Evolutionary conservation across 2,888 invertebrate genomes (phyloP).

Genomic region (Acleris cristana): DNA sequence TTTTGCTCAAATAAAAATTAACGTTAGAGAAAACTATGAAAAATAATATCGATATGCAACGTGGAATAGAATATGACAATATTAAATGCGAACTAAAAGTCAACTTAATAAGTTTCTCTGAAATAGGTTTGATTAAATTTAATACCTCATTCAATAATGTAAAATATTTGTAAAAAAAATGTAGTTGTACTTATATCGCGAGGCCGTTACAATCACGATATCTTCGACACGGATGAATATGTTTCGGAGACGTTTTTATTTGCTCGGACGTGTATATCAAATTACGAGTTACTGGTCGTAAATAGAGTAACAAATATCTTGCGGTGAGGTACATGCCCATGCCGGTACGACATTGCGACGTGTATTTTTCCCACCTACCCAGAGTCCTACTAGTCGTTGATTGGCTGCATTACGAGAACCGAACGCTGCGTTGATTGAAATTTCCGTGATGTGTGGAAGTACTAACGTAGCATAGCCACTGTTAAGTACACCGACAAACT

Average conservation of each 20-base stretch:
- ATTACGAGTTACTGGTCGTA: constrained; percentile 15
- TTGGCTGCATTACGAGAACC: constrained; percentile 33
- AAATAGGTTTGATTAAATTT: too few species aligned
- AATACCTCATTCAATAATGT: too few species aligned
- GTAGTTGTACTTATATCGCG: neutral
- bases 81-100: too few species aligned
- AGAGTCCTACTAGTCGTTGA: constrained; percentile 26
- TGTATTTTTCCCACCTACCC: constrained; percentile 32
- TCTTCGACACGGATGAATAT: constrained; percentile 14
- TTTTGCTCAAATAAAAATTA: too few species aligned
- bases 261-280: constrained; percentile 24
- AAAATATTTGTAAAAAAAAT: too few species aligned
- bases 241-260: constrained; percentile 25
- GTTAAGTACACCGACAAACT: constrained; percentile 4
- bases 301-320: constrained; percentile 9
- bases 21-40: too few species aligned
- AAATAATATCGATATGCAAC: too few species aligned
- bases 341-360: neutral
- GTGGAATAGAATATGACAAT: too few species aligned
- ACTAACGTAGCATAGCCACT: constrained; percentile 7
- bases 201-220: constrained; percentile 18
- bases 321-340: neutral
- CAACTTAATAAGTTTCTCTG: too few species aligned
- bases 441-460: constrained; percentile 29
- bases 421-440: constrained; percentile 38